A percentile compares a stretch with the other conserved stretches of the same genome.
phyloP scores from a whole-genome alignment of 2,113 vertebrate species.

The Ophiodon elongatus region DNA sequence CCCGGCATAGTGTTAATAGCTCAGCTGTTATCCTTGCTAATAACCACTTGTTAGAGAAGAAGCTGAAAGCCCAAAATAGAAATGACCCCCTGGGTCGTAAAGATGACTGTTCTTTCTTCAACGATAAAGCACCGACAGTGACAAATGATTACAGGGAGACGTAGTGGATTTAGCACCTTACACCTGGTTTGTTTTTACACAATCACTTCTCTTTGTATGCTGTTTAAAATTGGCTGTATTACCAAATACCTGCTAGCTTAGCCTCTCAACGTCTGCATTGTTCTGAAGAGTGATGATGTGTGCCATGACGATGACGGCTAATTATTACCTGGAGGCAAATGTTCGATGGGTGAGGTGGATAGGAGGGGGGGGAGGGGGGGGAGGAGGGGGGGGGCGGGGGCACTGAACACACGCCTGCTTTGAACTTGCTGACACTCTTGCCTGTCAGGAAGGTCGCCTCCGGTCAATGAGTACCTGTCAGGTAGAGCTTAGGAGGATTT shows the following conservation, averaged over 20 bases:
- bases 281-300: constrained; percentile 52
- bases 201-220: constrained; percentile 23
- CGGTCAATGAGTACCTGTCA: constrained; percentile 55
- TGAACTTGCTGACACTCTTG: constrained; percentile 21
- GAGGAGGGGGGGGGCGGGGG: neutral
- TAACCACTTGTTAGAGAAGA: constrained; percentile 38
- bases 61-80: constrained; percentile 32
- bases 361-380: neutral
- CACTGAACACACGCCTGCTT: constrained; percentile 40
- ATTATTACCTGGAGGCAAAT: constrained; percentile 68
- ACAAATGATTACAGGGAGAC: constrained; percentile 38
- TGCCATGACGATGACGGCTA: constrained; percentile 50
- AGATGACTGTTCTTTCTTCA: constrained; percentile 35
- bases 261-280: constrained; percentile 38
- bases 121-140: constrained; percentile 2
- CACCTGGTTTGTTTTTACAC: constrained; percentile 51
- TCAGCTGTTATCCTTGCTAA: constrained; percentile 45
- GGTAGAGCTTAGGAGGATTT: constrained; percentile 38
- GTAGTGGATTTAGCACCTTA: constrained; percentile 24
- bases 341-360: constrained; percentile 30
- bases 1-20: constrained; percentile 34
- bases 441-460: constrained; percentile 29
- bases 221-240: constrained; percentile 10
- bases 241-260: constrained; percentile 3
- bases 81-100: constrained; percentile 38